A percentile compares a stretch with the other conserved stretches of the same genome.
Evolutionary conservation across 2,888 invertebrate genomes (phyloP).

Genomic region (Rugalucina vietnamica): DNA sequence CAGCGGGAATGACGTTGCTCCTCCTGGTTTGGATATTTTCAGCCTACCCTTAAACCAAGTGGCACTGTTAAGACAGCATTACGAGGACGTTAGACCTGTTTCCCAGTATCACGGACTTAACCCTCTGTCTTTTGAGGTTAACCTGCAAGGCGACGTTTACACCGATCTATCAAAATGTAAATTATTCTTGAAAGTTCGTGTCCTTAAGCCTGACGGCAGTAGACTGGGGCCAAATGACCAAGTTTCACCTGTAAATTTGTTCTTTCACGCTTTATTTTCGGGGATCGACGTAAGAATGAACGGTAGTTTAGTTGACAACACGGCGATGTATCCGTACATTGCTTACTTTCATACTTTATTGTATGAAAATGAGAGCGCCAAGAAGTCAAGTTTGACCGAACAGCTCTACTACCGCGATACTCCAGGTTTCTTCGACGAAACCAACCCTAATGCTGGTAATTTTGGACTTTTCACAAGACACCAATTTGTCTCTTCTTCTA

Average conservation of each 20-base stretch:
- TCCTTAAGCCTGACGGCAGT: background rate
- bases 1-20: slow-evolving; percentile 9
- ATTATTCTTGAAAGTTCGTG: slow-evolving; percentile 1
- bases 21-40: background rate
- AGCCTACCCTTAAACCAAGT: background rate
- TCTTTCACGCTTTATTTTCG: slow-evolving; percentile 10
- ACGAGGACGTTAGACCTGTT: slow-evolving; percentile 5
- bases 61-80: slow-evolving; percentile 4
- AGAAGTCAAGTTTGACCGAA: background rate
- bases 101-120: background rate
- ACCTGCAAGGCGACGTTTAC: slow-evolving; percentile 10
- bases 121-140: slow-evolving; percentile 2
- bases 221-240: background rate
- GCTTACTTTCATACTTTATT: background rate
- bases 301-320: background rate
- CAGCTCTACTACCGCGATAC: slow-evolving; percentile 13
- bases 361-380: background rate
- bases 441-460: slow-evolving; percentile 14
- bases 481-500: background rate
- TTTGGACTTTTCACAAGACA: slow-evolving; percentile 18
- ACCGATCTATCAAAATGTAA: slow-evolving; percentile 10
- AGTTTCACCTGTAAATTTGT: background rate
- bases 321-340: slow-evolving; percentile 13
- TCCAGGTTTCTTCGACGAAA: slow-evolving; percentile 9
- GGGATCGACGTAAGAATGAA: slow-evolving; percentile 13